Evolutionary conservation across 1,140 invertebrate genomes (phyloP).

Genomic region (Diorhabda elongata): DNA sequence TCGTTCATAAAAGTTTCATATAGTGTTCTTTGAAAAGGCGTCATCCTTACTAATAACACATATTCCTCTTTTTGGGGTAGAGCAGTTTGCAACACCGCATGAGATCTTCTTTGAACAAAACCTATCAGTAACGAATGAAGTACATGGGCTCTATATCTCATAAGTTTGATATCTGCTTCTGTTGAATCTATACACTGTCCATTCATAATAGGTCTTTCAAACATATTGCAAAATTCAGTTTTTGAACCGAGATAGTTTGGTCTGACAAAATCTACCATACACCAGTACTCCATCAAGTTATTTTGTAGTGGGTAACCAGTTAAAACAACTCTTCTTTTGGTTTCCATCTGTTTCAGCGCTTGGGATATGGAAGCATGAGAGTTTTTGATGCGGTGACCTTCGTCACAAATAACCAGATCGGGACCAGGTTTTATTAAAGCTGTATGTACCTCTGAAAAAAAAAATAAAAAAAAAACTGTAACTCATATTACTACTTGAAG

Average conservation of each 20-base stretch:
- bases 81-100: slow-evolving; percentile 79
- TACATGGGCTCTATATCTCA: slow-evolving; percentile 80
- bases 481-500: not conserved
- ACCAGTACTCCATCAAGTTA: slow-evolving; percentile 94
- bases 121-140: slow-evolving; percentile 84
- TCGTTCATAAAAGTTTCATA: slow-evolving; percentile 91
- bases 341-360: slow-evolving; percentile 87
- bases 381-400: slow-evolving; percentile 96
- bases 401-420: slow-evolving; percentile 92
- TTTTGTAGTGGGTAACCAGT: slow-evolving; percentile 97
- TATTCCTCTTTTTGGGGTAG: slow-evolving; percentile 90
- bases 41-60: slow-evolving; percentile 84
- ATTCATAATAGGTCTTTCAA: slow-evolving; percentile 91
- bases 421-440: slow-evolving; percentile 89
- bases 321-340: slow-evolving; percentile 82
- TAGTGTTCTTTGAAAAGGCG: slow-evolving; percentile 77
- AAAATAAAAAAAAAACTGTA: slow-evolving; percentile 9
- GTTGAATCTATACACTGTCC: slow-evolving; percentile 92
- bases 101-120: slow-evolving; percentile 88
- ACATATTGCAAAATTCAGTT: slow-evolving; percentile 94
- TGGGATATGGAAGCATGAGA: slow-evolving; percentile 89
- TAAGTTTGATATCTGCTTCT: slow-evolving; percentile 81
- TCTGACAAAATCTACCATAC: slow-evolving; percentile 94
- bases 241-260: slow-evolving; percentile 88
- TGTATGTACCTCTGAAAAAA: slow-evolving; percentile 69